Base-by-base conservation (phyloP, 2,797 vertebrate species). In the Chaetophractus vellerosus region DNA sequence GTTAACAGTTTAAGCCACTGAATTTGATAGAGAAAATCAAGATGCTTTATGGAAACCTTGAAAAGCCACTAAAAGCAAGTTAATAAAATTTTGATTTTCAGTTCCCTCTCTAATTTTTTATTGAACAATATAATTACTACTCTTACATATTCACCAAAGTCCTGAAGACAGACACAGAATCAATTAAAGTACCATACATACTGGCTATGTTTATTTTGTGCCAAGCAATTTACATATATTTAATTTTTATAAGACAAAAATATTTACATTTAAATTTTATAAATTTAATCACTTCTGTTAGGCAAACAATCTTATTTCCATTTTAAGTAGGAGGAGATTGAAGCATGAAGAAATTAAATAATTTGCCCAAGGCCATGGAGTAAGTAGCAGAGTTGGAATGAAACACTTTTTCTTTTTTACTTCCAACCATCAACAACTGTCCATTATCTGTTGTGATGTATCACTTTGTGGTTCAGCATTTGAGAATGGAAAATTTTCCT, bases 21-120 rank as follows among this genome's bases (percentile, higher is more conserved):
- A 41, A 38, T 89, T 93, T 87, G 85, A 93, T 55, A 38, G 61
- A 90, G 31, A 74, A 90, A 75, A 63, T 59, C n/a, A 92, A 85
- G 23, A 71, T 31, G 15, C 12, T 69, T 91, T 87, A 59, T 26
- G 9, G 28, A 84, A 86, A 80, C 3, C 28, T 88, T 90, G 41
- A 52, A 76, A 75, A 84, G 24, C 36, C 31, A 76, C 7, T 68
- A 31, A 88, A 59, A 59, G 18, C 33, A 84, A 93, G 18, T 4
- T 15, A 81, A 50, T 72, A 38, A 19, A 52, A 15, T 18, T 71
- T 38, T 68, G 8, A 0, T 4, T 50, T 87, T 82, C 74, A 19
- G 0, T 36, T 64, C 74, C 36, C 45, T 55, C 38, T 38, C 38
- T 5, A 1, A 10, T 1, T 26, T 64, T 95, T 63, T 78, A 36